phyloP scores from a whole-genome alignment of 1,140 invertebrate species.

The Polyergus mexicanus region DNA sequence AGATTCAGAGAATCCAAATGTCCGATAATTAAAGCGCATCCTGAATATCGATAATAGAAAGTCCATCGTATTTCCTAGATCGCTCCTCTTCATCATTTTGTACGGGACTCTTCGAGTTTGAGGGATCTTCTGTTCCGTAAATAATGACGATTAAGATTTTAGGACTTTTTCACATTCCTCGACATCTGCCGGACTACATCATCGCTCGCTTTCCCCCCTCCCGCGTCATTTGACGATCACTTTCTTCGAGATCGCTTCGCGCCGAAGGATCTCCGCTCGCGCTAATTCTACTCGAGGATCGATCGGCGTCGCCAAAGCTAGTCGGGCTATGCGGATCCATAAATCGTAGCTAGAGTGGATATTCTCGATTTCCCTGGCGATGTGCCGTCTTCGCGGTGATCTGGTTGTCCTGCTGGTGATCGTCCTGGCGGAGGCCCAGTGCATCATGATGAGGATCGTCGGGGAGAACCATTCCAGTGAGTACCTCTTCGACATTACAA shows the following conservation, averaged over 20 bases:
- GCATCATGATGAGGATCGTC: slow-evolving; percentile 74
- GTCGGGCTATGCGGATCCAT: slow-evolving; percentile 58
- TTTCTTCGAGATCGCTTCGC: slow-evolving; percentile 71
- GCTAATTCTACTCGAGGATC: slow-evolving; percentile 66
- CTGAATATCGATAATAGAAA: too few relatives aligned
- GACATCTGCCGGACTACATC: slow-evolving; percentile 53
- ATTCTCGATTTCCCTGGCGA: slow-evolving; percentile 58
- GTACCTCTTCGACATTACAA: slow-evolving; percentile 31
- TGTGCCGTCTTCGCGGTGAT: slow-evolving; percentile 73
- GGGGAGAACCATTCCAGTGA: slow-evolving; percentile 80
- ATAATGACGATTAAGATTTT: slow-evolving; percentile 35
- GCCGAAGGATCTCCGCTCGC: slow-evolving; percentile 52
- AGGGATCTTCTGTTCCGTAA: slow-evolving; percentile 49
- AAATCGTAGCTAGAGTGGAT: slow-evolving; percentile 17
- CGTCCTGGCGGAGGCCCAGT: slow-evolving; percentile 69
- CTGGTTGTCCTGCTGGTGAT: slow-evolving; percentile 75
- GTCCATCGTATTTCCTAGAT: too few relatives aligned
- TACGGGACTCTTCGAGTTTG: slow-evolving; percentile 33
- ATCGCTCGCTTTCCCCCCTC: slow-evolving; percentile 66
- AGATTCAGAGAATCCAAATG: neutral
- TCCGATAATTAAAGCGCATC: neutral
- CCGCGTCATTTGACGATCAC: slow-evolving; percentile 64
- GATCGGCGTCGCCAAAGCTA: slow-evolving; percentile 30
- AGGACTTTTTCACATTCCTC: slow-evolving; percentile 57
- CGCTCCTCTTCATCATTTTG: too few relatives aligned